Evolutionary conservation across 1,140 invertebrate genomes (phyloP).

Genomic region (Copidosoma floridanum): DNA sequence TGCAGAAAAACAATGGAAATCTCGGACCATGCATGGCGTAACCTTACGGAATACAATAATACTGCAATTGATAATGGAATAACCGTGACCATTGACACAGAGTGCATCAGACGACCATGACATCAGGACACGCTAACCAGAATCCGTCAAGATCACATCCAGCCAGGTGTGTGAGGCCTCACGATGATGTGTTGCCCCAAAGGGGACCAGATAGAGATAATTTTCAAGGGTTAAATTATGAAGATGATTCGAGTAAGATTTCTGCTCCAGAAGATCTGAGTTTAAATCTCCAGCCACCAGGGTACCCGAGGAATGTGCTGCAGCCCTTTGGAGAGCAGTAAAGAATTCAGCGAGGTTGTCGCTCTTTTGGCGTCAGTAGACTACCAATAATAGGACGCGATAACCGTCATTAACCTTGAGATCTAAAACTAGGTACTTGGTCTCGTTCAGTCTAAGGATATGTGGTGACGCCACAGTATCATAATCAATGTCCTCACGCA

Average conservation of each 20-base stretch:
- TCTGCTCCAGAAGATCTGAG: not conserved
- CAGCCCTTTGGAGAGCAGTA: not conserved
- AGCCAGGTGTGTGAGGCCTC: not conserved
- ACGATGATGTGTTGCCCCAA: not conserved
- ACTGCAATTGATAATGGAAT: too few species aligned
- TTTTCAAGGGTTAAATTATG: not conserved
- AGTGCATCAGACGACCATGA: too few species aligned
- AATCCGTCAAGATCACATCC: not conserved
- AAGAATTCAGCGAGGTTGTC: not conserved
- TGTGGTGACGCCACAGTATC: not conserved
- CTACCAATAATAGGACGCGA: not conserved
- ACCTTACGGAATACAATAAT: too few species aligned
- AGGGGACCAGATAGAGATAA: not conserved
- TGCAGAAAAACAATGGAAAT: too few species aligned
- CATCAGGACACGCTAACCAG: too few species aligned
- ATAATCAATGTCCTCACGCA: too few species aligned
- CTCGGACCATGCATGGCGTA: too few species aligned
- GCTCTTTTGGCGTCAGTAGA: not conserved
- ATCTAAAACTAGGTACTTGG: not conserved
- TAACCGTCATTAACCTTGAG: not conserved
- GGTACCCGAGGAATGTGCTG: not conserved
- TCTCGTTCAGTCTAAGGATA: not conserved
- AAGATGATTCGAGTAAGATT: not conserved
- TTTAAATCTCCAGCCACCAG: not conserved
- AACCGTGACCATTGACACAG: too few species aligned